Base-by-base conservation (phyloP, 64 coral and sea anemone genomes). In the Montipora foliosa region DNA sequence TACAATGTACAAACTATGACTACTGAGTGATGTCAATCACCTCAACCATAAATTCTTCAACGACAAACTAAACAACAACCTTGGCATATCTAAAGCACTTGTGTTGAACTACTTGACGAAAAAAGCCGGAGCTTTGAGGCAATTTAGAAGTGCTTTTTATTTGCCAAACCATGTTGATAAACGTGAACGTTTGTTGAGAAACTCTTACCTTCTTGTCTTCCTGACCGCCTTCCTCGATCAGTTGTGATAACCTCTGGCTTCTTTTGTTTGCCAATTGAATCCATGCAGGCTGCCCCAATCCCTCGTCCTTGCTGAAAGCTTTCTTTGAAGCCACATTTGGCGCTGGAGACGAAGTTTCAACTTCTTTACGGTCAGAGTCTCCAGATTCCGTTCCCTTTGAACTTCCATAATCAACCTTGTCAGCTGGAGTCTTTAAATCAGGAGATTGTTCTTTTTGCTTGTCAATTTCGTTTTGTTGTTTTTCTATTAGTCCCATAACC, bases 261-360 rank as follows among this genome's bases (percentile, higher is more conserved):
- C 53, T 98, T 15, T 66, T 86, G 58, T 95, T 98, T 1, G 96
- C 96, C 22, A 85, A 75, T 47, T 78, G 78, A 57, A 98, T 76
- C 96, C 96, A 98, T 1, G 84, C 19, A 5, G 96, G 96, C 46
- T 83, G 67, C 10, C 58, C 66, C 58, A 46, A 75, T 45, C 19
- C 49, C 16, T 72, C 55, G 3, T 68, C 71, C 5, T 89, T 44
- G 16, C 85, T 78, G 6, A 8, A 4, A 1, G 48, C 45, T 22
- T 20, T 51, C 19, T 47, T 44, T 24, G 9, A 14, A 10, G 52
- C 6, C 62, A 80, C 44, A 44, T 21, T 16, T 51, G 19, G n/a
- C 6, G 20, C 45, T 17, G 74, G 37, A 37, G 37, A n/a, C 76
- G n/a, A 29, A 14, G 5, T 8, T 75, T 69, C 13, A n/a, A 10